Percentiles rank a stretch among this genome's conserved stretches.
phyloP scores from a whole-genome alignment of 2,888 invertebrate species.

The Alsophila aescularia region DNA sequence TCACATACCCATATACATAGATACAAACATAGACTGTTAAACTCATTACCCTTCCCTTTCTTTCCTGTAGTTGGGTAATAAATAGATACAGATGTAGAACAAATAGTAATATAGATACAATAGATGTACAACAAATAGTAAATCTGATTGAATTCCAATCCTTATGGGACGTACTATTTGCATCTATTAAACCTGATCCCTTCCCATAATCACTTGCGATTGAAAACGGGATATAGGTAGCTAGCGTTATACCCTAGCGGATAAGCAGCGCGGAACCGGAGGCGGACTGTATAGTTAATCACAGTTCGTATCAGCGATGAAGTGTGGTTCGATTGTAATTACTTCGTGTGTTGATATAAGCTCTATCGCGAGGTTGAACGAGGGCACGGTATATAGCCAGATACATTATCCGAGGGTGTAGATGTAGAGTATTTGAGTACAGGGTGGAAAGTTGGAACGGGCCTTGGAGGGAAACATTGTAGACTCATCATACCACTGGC shows the following conservation, averaged over 20 bases:
- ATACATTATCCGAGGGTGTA: constrained; percentile 41
- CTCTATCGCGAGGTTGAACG: constrained; percentile 70
- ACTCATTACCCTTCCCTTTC: too few relatives aligned
- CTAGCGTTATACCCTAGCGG: constrained; percentile 40
- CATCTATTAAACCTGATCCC: constrained; percentile 56
- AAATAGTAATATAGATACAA: too few relatives aligned
- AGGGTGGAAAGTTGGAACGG: too few relatives aligned
- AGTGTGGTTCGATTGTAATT: constrained; percentile 80
- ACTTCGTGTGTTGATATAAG: constrained; percentile 82
- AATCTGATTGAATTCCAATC: constrained; percentile 27
- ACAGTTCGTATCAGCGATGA: constrained; percentile 80
- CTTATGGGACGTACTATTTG: constrained; percentile 41
- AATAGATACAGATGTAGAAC: too few relatives aligned
- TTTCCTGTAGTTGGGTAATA: too few relatives aligned
- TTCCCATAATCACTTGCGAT: constrained; percentile 57
- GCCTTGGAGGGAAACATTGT: too few relatives aligned
- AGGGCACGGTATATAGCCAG: constrained; percentile 33
- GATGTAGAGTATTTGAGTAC: too few relatives aligned
- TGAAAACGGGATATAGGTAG: constrained; percentile 50
- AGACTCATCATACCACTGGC: too few relatives aligned
- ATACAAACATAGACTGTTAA: too few relatives aligned
- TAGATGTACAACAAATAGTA: neutral
- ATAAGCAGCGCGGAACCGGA: constrained; percentile 57
- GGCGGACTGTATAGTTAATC: constrained; percentile 73
- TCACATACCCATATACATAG: neutral